These are phyloP conservation scores for Monopis laevigella DNA, from an alignment of 2,888 invertebrate species.

Conservation along the genomic window DNA sequence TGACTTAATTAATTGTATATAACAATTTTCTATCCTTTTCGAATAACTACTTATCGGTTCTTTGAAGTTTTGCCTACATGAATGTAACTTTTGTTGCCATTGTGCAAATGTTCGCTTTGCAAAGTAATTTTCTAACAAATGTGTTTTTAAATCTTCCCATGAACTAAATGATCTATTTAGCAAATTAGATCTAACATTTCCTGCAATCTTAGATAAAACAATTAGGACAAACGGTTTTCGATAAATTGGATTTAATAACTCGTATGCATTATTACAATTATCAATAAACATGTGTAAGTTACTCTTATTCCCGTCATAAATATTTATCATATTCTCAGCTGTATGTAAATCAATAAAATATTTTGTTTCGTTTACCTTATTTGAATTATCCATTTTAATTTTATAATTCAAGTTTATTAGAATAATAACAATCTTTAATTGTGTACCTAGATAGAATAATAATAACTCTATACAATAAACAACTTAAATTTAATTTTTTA, in stretches of 20 bases:
- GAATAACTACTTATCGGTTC: constrained; percentile 24
- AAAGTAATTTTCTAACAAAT: constrained; percentile 16
- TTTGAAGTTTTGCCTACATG: constrained; percentile 21
- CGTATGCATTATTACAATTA: constrained; percentile 10
- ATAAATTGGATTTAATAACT: constrained; percentile 7
- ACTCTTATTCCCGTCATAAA: constrained; percentile 8
- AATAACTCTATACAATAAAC: too few relatives aligned
- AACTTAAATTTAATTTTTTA: too few relatives aligned
- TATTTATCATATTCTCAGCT: constrained; percentile 8
- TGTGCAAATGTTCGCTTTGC: constrained; percentile 25
- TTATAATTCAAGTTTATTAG: too few relatives aligned
- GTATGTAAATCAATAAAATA: neutral
- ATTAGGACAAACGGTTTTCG: constrained; percentile 1
- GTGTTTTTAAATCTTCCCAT: constrained; percentile 21
- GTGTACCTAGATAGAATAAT: too few relatives aligned
- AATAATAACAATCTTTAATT: too few relatives aligned
- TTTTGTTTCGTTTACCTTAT: too few relatives aligned
- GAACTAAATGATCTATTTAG: constrained; percentile 20
- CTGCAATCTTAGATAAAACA: constrained; percentile 20
- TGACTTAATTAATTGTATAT: constrained; percentile 24
- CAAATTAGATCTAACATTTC: constrained; percentile 20
- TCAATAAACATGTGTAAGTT: constrained; percentile 5
- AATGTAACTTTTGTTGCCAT: constrained; percentile 26
- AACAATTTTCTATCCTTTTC: constrained; percentile 25
- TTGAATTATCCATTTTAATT: too few relatives aligned